These are phyloP conservation scores for Coendou prehensilis DNA, from an alignment of 2,797 vertebrate genomes.

Conservation along the genomic window DNA sequence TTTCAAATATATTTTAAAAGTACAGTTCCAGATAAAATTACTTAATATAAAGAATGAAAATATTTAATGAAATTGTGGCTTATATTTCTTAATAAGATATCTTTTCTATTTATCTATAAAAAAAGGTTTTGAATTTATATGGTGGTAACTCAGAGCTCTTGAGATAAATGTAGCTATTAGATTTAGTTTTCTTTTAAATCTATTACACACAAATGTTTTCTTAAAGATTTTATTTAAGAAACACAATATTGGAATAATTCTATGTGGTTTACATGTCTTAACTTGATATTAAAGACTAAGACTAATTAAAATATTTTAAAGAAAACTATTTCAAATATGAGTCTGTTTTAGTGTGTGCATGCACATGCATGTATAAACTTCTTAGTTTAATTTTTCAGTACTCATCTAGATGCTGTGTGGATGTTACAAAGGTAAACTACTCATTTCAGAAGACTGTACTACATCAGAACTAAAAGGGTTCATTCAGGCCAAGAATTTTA, in stretches of 20 bases:
- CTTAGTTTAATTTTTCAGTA: slow-evolving; percentile 7
- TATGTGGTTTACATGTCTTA: not conserved
- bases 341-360: not conserved
- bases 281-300: slow-evolving; percentile 46
- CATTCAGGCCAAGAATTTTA: slow-evolving; percentile 9
- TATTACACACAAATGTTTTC: not conserved
- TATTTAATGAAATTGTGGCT: slow-evolving; percentile 35
- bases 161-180: not conserved
- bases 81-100: slow-evolving; percentile 40
- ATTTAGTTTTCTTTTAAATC: slow-evolving; percentile 38
- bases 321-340: not conserved
- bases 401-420: not conserved
- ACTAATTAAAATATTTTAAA: not conserved
- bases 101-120: slow-evolving; percentile 44
- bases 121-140: not conserved
- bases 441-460: slow-evolving; percentile 40
- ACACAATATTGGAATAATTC: slow-evolving; percentile 12
- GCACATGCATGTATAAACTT: not conserved
- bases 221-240: slow-evolving; percentile 56
- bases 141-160: not conserved
- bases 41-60: slow-evolving; percentile 38
- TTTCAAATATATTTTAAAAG: slow-evolving; percentile 53
- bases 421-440: not conserved
- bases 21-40: slow-evolving; percentile 34
- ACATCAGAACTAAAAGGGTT: slow-evolving; percentile 4